A percentile compares a stretch with the other conserved stretches of the same genome.
Evolutionary conservation across 2,113 vertebrate genomes (phyloP).

Genomic region (Eclectus roratus): DNA sequence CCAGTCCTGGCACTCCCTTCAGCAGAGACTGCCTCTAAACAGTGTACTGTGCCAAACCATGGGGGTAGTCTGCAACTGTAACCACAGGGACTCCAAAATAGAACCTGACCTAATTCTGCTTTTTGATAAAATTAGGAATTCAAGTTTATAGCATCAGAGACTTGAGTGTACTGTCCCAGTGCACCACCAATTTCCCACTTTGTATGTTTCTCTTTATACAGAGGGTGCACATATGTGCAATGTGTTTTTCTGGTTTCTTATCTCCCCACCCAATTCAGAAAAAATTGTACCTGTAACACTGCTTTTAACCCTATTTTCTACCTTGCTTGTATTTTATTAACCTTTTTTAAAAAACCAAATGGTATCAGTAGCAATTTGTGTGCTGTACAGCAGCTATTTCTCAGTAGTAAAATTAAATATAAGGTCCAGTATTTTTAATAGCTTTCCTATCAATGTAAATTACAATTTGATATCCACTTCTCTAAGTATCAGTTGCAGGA

Average conservation of each 20-base stretch:
- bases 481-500: constrained; percentile 3
- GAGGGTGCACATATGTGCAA: constrained; percentile 19
- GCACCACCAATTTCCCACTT: constrained; percentile 41
- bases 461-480: constrained; percentile 46
- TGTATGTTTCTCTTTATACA: constrained; percentile 55
- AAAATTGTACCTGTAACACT: constrained; percentile 30
- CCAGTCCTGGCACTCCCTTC: constrained; percentile 30
- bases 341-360: constrained; percentile 17
- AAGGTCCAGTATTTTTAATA: constrained; percentile 59
- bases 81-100: neutral
- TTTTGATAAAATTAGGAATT: constrained; percentile 51
- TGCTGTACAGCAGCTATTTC: constrained; percentile 55
- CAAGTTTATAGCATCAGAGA: constrained; percentile 52
- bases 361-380: constrained; percentile 44
- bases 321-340: constrained; percentile 66
- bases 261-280: constrained; percentile 14
- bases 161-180: neutral
- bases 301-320: constrained; percentile 68
- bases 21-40: constrained; percentile 52
- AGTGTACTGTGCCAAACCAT: constrained; percentile 49
- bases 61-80: neutral
- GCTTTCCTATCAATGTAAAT: constrained; percentile 58
- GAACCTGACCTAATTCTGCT: constrained; percentile 10
- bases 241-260: constrained; percentile 54
- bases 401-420: constrained; percentile 29